Evolutionary conservation across 35 echinoderm and acorn worm genomes (phyloP).

Genomic region (Lytechinus pictus): DNA sequence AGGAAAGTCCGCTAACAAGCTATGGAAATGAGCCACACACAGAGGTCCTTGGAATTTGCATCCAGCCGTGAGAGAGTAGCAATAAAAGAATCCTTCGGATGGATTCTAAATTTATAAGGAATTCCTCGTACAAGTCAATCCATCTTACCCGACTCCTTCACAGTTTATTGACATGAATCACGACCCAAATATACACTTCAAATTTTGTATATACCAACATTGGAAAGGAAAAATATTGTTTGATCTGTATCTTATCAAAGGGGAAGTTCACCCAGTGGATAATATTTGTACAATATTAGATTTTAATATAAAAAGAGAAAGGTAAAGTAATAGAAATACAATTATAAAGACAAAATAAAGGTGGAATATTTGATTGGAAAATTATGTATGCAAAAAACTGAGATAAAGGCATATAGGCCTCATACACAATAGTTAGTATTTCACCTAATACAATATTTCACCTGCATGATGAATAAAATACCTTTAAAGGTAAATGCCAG

Average conservation of each 20-base stretch:
- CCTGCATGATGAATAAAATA: background rate
- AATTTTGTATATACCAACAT: background rate
- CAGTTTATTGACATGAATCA: constrained; percentile 5
- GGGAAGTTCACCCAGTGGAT: too few relatives aligned
- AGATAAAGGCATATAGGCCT: too few relatives aligned
- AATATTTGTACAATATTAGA: too few relatives aligned
- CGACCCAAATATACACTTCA: background rate
- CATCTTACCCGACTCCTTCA: background rate
- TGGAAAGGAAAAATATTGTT: too few relatives aligned
- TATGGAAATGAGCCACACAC: constrained; percentile 30
- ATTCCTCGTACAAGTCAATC: background rate
- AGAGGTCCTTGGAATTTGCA: background rate
- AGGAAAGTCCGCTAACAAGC: constrained; percentile 44
- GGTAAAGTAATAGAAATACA: too few relatives aligned
- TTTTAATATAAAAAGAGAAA: too few relatives aligned
- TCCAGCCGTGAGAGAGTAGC: background rate
- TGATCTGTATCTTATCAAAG: too few relatives aligned
- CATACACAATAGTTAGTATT: too few relatives aligned
- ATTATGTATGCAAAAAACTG: too few relatives aligned
- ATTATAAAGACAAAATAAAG: too few relatives aligned
- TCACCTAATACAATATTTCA: background rate
- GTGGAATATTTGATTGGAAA: too few relatives aligned
- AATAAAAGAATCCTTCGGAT: background rate
- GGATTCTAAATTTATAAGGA: constrained; percentile 5
- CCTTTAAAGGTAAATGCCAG: too few relatives aligned